A percentile compares a stretch with the other conserved stretches of the same genome.
Conservation (phyloP, 2,888 invertebrate species). For the Onchidella celtica region DNA sequence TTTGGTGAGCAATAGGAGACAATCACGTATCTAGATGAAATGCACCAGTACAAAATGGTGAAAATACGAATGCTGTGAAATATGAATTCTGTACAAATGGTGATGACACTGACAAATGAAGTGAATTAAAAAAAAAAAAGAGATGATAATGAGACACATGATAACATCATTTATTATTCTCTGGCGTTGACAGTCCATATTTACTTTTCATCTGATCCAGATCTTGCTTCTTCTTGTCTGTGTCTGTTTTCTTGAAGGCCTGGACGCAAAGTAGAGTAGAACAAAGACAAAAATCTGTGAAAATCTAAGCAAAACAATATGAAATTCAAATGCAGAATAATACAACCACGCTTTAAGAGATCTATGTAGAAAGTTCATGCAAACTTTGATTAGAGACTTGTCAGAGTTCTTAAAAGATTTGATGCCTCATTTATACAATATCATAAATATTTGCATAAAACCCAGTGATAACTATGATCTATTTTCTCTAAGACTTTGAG, state of each 20-base stretch:
- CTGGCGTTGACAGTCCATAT: slow-evolving; percentile 88
- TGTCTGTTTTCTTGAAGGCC: slow-evolving; percentile 96
- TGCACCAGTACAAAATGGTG: too few relatives aligned
- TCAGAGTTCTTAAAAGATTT: not conserved
- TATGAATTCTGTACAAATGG: too few relatives aligned
- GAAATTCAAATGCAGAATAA: not conserved
- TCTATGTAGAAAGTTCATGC: not conserved
- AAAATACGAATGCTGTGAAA: too few relatives aligned
- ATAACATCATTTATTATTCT: slow-evolving; percentile 57
- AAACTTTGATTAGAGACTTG: not conserved
- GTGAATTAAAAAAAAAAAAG: too few relatives aligned
- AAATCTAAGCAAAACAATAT: not conserved
- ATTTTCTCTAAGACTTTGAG: too few relatives aligned
- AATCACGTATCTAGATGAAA: too few relatives aligned
- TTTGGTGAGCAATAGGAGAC: too few relatives aligned
- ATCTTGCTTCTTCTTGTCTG: slow-evolving; percentile 86
- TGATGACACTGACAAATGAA: too few relatives aligned
- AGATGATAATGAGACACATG: too few relatives aligned
- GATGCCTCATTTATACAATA: too few relatives aligned
- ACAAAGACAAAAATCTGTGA: not conserved
- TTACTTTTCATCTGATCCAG: slow-evolving; percentile 96
- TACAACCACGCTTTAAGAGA: not conserved
- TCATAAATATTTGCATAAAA: too few relatives aligned
- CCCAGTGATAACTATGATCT: too few relatives aligned
- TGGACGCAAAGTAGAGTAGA: slow-evolving; percentile 60